These are phyloP conservation scores for Rhinatrema bivittatum DNA, from an alignment of 2,797 vertebrate genomes.

Conservation along the genomic window DNA sequence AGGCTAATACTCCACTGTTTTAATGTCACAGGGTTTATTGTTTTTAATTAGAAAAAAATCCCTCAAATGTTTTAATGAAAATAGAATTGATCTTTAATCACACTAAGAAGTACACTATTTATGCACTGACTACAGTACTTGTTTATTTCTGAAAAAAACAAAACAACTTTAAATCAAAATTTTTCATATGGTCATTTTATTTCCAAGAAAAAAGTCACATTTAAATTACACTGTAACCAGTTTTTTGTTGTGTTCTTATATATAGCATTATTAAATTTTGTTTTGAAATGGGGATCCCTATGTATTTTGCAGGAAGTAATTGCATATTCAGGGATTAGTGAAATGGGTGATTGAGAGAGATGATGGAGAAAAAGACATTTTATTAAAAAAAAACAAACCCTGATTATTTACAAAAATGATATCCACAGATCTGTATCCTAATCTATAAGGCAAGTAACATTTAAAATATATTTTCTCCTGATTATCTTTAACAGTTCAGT, in stretches of 20 bases:
- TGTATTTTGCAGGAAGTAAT: constrained; percentile 67
- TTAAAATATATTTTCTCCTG: constrained; percentile 47
- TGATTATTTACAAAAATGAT: constrained; percentile 58
- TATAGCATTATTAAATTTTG: constrained; percentile 62
- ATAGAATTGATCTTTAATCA: too few relatives aligned
- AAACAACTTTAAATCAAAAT: not conserved
- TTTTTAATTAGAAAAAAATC: too few relatives aligned
- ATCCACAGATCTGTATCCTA: constrained; percentile 40
- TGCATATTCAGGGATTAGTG: constrained; percentile 82
- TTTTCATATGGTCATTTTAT: constrained; percentile 67
- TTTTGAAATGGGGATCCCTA: constrained; percentile 62
- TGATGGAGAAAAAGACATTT: constrained; percentile 45
- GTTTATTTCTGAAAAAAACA: too few relatives aligned
- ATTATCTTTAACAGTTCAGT: constrained; percentile 44
- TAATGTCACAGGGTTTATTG: too few relatives aligned
- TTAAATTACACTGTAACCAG: constrained; percentile 55
- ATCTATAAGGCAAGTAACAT: constrained; percentile 55
- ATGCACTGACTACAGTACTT: too few relatives aligned
- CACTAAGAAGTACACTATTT: too few relatives aligned
- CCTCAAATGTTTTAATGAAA: too few relatives aligned
- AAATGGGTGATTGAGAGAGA: constrained; percentile 28
- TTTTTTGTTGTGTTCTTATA: constrained; percentile 64
- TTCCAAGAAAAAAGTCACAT: constrained; percentile 65
- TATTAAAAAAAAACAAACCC: too few relatives aligned
- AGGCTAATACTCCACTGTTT: too few relatives aligned